Evolutionary conservation across 1,140 invertebrate genomes (phyloP).

Genomic region (Argopecten irradians): DNA sequence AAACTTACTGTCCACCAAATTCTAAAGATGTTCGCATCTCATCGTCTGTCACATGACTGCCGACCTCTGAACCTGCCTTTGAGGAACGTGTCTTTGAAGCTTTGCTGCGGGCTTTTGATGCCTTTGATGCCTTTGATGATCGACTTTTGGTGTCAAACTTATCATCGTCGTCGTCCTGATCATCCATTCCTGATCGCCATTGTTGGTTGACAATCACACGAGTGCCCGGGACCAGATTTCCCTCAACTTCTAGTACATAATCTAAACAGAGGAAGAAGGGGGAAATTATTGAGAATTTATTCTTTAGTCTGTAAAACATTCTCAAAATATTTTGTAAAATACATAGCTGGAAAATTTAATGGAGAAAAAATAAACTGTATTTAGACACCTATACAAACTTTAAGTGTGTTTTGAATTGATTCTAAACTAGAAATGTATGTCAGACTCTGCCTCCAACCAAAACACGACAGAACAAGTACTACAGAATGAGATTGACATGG

Average conservation of each 20-base stretch:
- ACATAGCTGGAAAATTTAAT: too few relatives aligned
- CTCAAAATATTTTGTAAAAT: too few relatives aligned
- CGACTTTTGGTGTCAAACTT: constrained; percentile 24
- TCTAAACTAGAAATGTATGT: too few relatives aligned
- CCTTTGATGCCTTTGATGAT: not conserved
- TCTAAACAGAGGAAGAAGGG: constrained; percentile 50
- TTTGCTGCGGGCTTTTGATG: not conserved
- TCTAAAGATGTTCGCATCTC: not conserved
- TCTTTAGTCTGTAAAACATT: too few relatives aligned
- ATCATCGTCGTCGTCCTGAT: constrained; percentile 52
- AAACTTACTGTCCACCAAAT: not conserved
- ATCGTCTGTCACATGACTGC: not conserved
- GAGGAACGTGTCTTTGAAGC: not conserved
- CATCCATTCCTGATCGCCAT: constrained; percentile 43
- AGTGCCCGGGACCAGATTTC: constrained; percentile 56
- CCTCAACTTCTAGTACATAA: constrained; percentile 72
- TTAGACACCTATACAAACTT: too few relatives aligned
- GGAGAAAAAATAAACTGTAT: too few relatives aligned
- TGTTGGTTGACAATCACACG: constrained; percentile 63
- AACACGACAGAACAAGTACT: too few relatives aligned
- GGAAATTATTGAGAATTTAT: too few relatives aligned
- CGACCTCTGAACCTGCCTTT: not conserved
- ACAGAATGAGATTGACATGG: too few relatives aligned
- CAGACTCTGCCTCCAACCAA: too few relatives aligned
- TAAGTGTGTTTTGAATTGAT: too few relatives aligned